Conservation (phyloP, 2,113 vertebrate genomes). For the Mormoops blainvillei region DNA sequence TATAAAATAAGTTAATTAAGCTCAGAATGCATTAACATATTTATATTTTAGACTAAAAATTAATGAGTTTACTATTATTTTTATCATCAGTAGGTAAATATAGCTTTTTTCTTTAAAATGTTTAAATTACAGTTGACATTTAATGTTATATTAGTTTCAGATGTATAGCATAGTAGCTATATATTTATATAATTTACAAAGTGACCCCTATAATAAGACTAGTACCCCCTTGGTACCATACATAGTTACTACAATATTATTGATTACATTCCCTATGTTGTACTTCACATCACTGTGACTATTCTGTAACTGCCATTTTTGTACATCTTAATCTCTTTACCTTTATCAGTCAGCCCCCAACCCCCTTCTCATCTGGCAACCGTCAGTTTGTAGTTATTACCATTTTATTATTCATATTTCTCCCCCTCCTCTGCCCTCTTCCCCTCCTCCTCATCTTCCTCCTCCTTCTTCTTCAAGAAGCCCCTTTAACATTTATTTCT, state of each 20-base stretch:
- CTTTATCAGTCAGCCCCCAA: not conserved
- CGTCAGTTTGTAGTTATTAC: not conserved
- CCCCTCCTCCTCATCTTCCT: too few relatives aligned
- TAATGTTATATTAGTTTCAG: not conserved
- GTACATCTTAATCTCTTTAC: not conserved
- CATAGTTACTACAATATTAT: not conserved
- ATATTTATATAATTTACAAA: not conserved
- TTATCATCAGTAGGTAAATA: not conserved
- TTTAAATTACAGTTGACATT: not conserved
- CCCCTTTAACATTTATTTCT: not conserved
- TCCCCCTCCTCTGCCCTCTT: too few relatives aligned
- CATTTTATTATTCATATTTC: not conserved
- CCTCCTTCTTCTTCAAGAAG: not conserved
- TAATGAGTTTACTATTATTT: not conserved
- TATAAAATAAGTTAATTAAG: not conserved
- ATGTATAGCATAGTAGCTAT: not conserved
- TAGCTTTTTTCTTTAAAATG: not conserved
- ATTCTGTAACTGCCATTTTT: not conserved
- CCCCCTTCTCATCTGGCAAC: not conserved
- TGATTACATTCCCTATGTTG: not conserved
- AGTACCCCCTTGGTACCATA: not conserved
- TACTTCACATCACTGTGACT: not conserved
- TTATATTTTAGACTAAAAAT: not conserved
- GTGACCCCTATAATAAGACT: not conserved
- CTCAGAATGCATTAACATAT: not conserved